Evolutionary conservation across 2,888 invertebrate species (phyloP), one percentile per base, ranked within the genome.

Genomic region (Dynastes grantii): DNA sequence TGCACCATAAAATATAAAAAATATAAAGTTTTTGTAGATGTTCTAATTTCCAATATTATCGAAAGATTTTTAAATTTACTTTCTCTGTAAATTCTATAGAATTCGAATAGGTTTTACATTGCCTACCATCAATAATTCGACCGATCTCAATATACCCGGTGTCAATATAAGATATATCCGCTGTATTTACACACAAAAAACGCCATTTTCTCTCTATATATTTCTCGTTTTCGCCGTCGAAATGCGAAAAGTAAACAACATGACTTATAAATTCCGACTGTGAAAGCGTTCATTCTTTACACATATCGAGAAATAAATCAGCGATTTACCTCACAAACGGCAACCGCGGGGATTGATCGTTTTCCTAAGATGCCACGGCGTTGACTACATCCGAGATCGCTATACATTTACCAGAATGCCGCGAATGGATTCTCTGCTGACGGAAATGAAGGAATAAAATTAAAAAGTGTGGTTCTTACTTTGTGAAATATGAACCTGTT

Each of bases 221-320:
- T 63, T 63, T 13, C 27, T 13, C 27, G 29, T 32, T 29, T 8
- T 63, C 29, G 8, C 45, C 16, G 2, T 67, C 6, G 65, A 9
- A 67, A 45, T 6, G 65, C 45, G 40, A 67, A 67, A 67, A 29
- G 13, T 37, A 67, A 67, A 67, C 51, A 65, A 1, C 13, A 27
- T 49, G 45, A 51, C 29, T 51, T 68, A 68, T 68, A 68, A 51
- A 68, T 68, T 68, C 27, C 13, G 22, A 49, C 51, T 13, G 63
- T 11, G 3, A 11, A 27, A 29, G 68, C 29, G 27, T 40, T 29
- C 68, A 32, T 68, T 68, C 68, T 51, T 68, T 51, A 16, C 29
- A 27, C 13, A 2, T 68, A 68, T 67, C 67, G 16, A 29, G 29
- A 29, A 27, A 68, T 68, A 68, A 68, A 51, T 68, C 68, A 68